These are phyloP conservation scores for Didymodactylos carnosus DNA, from an alignment of 2,888 invertebrate species.

Conservation along the genomic window DNA sequence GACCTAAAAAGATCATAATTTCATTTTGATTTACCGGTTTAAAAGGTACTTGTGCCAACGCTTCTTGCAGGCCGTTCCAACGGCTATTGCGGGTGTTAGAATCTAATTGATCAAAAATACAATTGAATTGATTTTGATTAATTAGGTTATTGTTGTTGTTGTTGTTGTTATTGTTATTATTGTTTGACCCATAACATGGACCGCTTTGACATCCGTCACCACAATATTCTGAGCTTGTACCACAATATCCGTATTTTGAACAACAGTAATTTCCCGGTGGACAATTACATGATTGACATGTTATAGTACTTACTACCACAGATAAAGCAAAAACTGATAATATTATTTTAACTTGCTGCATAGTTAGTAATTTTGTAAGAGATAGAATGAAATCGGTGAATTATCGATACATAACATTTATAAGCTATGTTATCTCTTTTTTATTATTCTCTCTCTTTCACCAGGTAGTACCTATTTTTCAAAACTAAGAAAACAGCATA, in stretches of 20 bases:
- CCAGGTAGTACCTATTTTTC: too few species aligned
- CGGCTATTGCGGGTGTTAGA: not conserved
- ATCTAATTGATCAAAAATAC: not conserved
- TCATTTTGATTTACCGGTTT: not conserved
- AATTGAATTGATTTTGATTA: not conserved
- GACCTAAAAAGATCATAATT: slow-evolving; percentile 2
- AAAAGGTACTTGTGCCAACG: not conserved
- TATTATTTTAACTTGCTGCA: too few species aligned
- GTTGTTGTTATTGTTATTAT: not conserved
- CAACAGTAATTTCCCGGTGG: not conserved
- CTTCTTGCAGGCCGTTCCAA: not conserved
- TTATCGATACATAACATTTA: too few species aligned
- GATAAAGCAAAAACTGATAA: too few species aligned
- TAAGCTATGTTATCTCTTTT: too few species aligned
- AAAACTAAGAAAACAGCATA: too few species aligned
- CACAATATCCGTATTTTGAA: not conserved
- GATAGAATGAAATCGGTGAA: too few species aligned
- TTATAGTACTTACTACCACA: too few species aligned
- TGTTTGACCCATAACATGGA: not conserved
- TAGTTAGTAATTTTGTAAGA: too few species aligned
- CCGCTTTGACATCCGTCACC: not conserved
- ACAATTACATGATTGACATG: not conserved
- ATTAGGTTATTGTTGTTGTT: not conserved
- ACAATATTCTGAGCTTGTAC: not conserved
- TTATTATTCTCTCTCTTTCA: too few species aligned